Conservation (phyloP, 2,888 invertebrate species). For the Eugnorisma glareosa region DNA sequence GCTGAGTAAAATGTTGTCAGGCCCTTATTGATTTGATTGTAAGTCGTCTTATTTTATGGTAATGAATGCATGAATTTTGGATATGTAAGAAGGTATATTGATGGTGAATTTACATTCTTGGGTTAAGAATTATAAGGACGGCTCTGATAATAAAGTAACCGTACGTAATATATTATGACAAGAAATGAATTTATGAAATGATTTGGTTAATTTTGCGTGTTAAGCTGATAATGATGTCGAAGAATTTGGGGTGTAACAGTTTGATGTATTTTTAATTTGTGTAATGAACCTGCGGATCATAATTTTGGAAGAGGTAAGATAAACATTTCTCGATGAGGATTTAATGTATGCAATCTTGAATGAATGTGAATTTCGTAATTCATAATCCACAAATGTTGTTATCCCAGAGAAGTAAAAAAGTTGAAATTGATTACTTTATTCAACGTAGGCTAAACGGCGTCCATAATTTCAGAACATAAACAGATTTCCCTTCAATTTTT, state of each 20-base stretch:
- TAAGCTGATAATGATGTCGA: slow-evolving; percentile 48
- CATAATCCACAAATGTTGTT: slow-evolving; percentile 24
- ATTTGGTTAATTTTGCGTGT: slow-evolving; percentile 56
- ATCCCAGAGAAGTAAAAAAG: neutral
- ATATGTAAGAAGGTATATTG: slow-evolving; percentile 60
- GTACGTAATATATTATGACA: slow-evolving; percentile 59
- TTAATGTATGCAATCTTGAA: slow-evolving; percentile 31
- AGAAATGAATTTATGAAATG: slow-evolving; percentile 56
- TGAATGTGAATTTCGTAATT: slow-evolving; percentile 16
- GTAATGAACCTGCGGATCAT: slow-evolving; percentile 44
- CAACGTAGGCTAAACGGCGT: slow-evolving; percentile 2
- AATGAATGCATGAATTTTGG: slow-evolving; percentile 70
- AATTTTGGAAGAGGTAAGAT: slow-evolving; percentile 26
- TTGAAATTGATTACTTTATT: slow-evolving; percentile 25
- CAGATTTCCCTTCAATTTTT: slow-evolving; percentile 46
- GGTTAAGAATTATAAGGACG: slow-evolving; percentile 55
- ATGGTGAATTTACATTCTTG: slow-evolving; percentile 58
- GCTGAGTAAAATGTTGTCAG: slow-evolving; percentile 68
- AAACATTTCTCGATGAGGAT: slow-evolving; percentile 4
- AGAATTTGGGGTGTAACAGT: slow-evolving; percentile 49
- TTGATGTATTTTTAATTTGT: slow-evolving; percentile 55
- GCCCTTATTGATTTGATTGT: slow-evolving; percentile 74
- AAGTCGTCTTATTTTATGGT: slow-evolving; percentile 72
- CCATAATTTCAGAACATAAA: slow-evolving; percentile 23
- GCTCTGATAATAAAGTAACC: slow-evolving; percentile 62